These are phyloP conservation scores for Indicator indicator DNA, from an alignment of 2,113 vertebrate species.

Conservation along the genomic window DNA sequence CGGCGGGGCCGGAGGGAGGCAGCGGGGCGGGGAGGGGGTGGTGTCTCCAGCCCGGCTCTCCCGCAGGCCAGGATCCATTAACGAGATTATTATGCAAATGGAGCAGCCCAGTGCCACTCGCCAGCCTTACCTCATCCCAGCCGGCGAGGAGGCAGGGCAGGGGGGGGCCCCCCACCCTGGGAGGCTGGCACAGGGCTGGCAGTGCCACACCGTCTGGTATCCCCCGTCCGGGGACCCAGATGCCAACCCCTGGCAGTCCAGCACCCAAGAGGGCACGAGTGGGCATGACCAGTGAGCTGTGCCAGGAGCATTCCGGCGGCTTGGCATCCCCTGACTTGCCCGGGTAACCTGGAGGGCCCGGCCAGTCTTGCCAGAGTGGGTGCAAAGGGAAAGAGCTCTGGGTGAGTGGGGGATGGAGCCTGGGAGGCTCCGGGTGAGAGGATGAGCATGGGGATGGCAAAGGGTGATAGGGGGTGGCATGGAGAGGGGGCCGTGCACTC, in stretches of 20 bases:
- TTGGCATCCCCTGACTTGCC: not conserved
- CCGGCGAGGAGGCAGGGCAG: not conserved
- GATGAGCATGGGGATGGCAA: not conserved
- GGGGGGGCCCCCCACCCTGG: not conserved
- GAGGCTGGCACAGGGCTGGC: not conserved
- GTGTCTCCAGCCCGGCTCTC: slow-evolving; percentile 65
- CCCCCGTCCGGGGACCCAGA: not conserved
- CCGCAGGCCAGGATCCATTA: slow-evolving; percentile 70
- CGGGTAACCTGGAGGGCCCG: accelerated
- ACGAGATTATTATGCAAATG: slow-evolving; percentile 71
- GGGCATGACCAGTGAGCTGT: not conserved
- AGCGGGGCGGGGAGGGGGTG: slow-evolving; percentile 57
- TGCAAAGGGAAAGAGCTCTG: not conserved
- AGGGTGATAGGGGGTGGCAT: not conserved
- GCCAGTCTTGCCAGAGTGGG: not conserved
- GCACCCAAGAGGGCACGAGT: not conserved
- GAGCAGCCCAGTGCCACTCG: slow-evolving; percentile 45
- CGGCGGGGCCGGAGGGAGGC: slow-evolving; percentile 48
- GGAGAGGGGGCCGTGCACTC: not conserved
- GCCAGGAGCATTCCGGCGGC: not conserved
- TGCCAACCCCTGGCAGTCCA: not conserved
- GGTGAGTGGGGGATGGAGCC: not conserved
- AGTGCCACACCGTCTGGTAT: not conserved
- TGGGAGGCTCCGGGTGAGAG: not conserved
- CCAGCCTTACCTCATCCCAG: slow-evolving; percentile 65